Conservation (phyloP, 2,113 vertebrate genomes). For the Atractosteus spatula region DNA sequence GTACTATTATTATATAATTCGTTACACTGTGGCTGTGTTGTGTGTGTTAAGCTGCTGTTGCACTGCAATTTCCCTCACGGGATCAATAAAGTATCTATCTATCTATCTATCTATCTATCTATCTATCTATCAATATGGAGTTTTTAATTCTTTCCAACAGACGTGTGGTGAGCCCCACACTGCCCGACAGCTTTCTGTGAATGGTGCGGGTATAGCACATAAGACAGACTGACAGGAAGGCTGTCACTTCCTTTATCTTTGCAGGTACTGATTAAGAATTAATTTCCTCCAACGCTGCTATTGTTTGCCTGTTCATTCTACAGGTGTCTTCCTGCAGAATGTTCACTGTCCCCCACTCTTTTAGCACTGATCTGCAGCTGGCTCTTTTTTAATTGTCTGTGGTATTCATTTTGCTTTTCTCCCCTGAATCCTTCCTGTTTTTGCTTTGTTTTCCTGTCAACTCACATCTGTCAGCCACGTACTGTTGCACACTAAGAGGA, state of each 20-base stretch:
- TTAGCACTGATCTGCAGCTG: background rate
- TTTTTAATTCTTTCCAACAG: no score
- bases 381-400: constrained; percentile 1
- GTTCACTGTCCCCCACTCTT: constrained; percentile 5
- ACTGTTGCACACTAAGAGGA: no score
- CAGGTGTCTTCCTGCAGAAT: constrained; percentile 10
- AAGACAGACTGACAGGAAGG: no score
- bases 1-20: no score
- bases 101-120: no score
- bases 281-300: background rate
- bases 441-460: no score
- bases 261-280: constrained; percentile 12
- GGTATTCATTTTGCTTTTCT: constrained; percentile 9
- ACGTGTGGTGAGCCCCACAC: constrained; percentile 43
- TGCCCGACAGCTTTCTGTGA: constrained; percentile 40
- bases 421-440: background rate
- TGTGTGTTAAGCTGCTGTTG: no score
- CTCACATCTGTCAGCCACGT: no score
- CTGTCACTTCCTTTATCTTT: background rate
- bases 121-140: no score
- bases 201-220: constrained; percentile 24
- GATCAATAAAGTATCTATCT: no score
- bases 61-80: no score
- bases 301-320: constrained; percentile 14
- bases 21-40: no score